Percentiles rank a stretch among this genome's conserved stretches.
Conservation (phyloP, 1,140 invertebrate species). For the Mamestra configurata region DNA sequence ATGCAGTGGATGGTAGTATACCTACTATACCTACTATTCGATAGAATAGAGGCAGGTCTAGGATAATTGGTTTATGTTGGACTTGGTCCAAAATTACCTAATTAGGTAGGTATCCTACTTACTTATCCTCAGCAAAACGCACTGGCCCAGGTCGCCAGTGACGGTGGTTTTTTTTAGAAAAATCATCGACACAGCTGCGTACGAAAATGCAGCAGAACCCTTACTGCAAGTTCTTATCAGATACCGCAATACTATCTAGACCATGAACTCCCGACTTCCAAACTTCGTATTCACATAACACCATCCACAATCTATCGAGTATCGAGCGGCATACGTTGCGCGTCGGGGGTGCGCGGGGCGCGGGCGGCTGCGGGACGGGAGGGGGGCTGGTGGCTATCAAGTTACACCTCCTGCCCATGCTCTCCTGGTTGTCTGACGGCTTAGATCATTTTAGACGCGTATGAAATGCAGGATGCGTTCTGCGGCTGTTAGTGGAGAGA, state of each 20-base stretch:
- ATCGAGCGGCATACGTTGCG: conserved; percentile 48
- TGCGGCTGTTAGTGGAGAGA: background rate
- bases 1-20: too few species aligned
- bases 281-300: background rate
- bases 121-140: too few species aligned
- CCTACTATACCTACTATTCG: too few species aligned
- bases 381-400: conserved; percentile 28
- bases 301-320: conserved; percentile 45
- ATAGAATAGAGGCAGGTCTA: too few species aligned
- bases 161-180: too few species aligned
- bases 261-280: background rate
- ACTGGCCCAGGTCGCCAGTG: too few species aligned
- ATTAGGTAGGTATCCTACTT: too few species aligned
- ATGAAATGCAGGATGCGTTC: conserved; percentile 23
- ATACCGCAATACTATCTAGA: background rate
- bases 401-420: conserved; percentile 45
- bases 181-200: too few species aligned
- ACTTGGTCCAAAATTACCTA: too few species aligned
- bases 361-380: background rate
- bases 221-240: too few species aligned
- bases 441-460: conserved; percentile 33
- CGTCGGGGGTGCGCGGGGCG: conserved; percentile 28
- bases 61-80: too few species aligned
- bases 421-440: conserved; percentile 48
- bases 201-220: too few species aligned